Evolutionary conservation across 35 echinoderm and acorn worm species (phyloP), one percentile per base, ranked within the genome.

Genomic region (Diadema setosum): DNA sequence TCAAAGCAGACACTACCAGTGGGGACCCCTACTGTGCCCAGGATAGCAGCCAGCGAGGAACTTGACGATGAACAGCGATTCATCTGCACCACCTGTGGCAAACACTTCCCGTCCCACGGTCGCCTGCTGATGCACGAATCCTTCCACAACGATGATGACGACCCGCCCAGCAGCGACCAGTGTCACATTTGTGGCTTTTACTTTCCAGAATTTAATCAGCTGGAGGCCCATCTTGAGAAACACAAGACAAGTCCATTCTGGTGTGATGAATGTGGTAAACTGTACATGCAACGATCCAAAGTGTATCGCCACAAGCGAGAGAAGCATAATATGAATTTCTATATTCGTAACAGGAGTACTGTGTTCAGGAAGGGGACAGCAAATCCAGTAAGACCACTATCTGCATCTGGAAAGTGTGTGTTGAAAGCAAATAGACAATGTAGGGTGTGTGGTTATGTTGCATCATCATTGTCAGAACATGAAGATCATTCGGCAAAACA

Each of bases 1-100:
- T n/a, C n/a, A n/a, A n/a, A n/a, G n/a, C n/a, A n/a, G n/a, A n/a
- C n/a, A n/a, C n/a, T n/a, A n/a, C n/a, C n/a, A n/a, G n/a, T n/a
- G n/a, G n/a, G n/a, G n/a, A n/a, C n/a, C n/a, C n/a, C n/a, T n/a
- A n/a, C n/a, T n/a, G n/a, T n/a, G n/a, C n/a, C n/a, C n/a, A n/a
- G n/a, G n/a, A n/a, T n/a, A n/a, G n/a, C n/a, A n/a, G n/a, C n/a
- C n/a, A n/a, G n/a, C n/a, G n/a, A n/a, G n/a, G n/a, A n/a, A n/a
- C n/a, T n/a, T n/a, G 63, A 34, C 37, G 63, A 67, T 33, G 30
- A 33, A 7, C 73, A 78, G 37, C 36, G 73, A 1, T 78, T 78
- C 73, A 78, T 78, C 24, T 78, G 73, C 40, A 26, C 73, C 1
- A 78, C 73, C 73, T 78, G 73, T 36, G 73, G 73, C 40, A 78